Evolutionary conservation across 1,140 invertebrate genomes (phyloP).

Genomic region (Physella acuta): DNA sequence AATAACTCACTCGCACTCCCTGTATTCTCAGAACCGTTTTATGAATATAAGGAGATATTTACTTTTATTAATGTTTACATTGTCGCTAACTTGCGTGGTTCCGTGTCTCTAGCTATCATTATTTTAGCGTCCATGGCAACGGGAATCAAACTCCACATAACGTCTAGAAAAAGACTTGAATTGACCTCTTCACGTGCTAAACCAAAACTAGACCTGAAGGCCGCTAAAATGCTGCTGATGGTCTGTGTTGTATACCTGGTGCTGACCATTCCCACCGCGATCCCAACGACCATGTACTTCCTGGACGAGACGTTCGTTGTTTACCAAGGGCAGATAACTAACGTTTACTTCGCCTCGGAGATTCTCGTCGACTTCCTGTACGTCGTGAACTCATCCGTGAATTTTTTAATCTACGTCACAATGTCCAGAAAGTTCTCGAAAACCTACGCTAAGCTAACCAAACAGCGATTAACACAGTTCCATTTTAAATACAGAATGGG

Average conservation of each 20-base stretch:
- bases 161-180: not conserved
- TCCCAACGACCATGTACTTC: not conserved
- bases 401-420: slow-evolving; percentile 14
- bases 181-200: not conserved
- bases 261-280: not conserved
- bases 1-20: not conserved
- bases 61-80: not conserved
- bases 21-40: not conserved
- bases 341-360: not conserved
- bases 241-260: slow-evolving; percentile 1
- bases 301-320: not conserved
- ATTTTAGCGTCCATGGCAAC: not conserved
- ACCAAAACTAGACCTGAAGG: not conserved
- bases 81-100: not conserved
- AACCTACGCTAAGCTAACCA: too few species aligned
- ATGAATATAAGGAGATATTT: not conserved
- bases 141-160: not conserved
- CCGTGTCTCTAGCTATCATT: not conserved
- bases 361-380: not conserved
- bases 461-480: too few species aligned
- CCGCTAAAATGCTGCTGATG: slow-evolving; percentile 5
- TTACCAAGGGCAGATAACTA: not conserved
- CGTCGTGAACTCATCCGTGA: not conserved
- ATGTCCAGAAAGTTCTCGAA: slow-evolving; percentile 7
- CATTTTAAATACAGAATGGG: too few species aligned